These are phyloP conservation scores for Glaucopsyche alexis DNA, from an alignment of 2,888 invertebrate species.

Conservation along the genomic window DNA sequence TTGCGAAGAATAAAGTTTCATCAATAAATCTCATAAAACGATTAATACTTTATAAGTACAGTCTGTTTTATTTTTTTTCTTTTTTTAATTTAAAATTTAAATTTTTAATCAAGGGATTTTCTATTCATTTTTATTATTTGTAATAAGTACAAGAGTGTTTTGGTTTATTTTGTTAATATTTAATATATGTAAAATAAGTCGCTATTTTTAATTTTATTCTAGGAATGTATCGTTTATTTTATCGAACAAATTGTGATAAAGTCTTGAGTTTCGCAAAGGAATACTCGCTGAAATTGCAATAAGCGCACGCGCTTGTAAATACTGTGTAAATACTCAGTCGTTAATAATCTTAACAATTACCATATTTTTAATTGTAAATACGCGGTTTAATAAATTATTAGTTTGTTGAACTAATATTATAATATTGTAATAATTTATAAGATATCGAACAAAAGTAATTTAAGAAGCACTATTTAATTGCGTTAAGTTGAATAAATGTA, in stretches of 20 bases:
- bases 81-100: too few relatives aligned
- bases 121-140: neutral
- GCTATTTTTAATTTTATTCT: neutral
- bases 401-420: constrained; percentile 25
- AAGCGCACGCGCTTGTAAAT: constrained; percentile 33
- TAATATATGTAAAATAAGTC: neutral
- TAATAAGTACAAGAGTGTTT: neutral
- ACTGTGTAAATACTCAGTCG: constrained; percentile 29
- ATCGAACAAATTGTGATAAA: constrained; percentile 21
- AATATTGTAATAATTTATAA: constrained; percentile 32
- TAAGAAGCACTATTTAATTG: constrained; percentile 64
- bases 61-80: too few relatives aligned
- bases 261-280: constrained; percentile 4
- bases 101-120: too few relatives aligned
- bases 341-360: constrained; percentile 28
- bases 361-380: constrained; percentile 32
- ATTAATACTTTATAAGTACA: too few relatives aligned
- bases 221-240: neutral
- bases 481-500: constrained; percentile 68
- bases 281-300: constrained; percentile 29
- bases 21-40: too few relatives aligned
- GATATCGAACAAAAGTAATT: constrained; percentile 45
- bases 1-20: too few relatives aligned
- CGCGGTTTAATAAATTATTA: constrained; percentile 43
- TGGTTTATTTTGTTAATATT: neutral